phyloP scores from a whole-genome alignment of 2,113 vertebrate species.

The Aspiorhynchus laticeps region DNA sequence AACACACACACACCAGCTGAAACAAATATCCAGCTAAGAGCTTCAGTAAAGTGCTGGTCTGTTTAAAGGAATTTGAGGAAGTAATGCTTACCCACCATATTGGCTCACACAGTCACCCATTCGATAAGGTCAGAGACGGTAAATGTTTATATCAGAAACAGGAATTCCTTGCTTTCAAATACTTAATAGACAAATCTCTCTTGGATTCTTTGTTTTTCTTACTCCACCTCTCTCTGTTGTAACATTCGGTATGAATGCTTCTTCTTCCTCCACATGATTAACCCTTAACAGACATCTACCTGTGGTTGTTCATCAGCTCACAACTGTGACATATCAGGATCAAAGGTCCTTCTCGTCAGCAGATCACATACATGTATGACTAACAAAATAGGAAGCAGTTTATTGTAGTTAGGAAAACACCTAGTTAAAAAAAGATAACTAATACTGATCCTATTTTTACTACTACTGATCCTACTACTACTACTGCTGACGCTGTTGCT shows the following conservation, averaged over 20 bases:
- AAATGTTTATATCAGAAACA: conserved; percentile 6
- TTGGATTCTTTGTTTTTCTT: neutral
- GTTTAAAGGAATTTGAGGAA: conserved; percentile 24
- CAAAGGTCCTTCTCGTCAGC: neutral
- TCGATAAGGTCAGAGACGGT: conserved; percentile 64
- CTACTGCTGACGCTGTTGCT: no score
- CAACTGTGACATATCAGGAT: conserved; percentile 12
- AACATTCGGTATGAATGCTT: conserved; percentile 18
- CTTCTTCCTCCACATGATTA: conserved; percentile 34
- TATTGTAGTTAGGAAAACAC: neutral
- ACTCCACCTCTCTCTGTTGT: conserved; percentile 14
- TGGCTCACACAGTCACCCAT: conserved; percentile 95
- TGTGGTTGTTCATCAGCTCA: conserved; percentile 20
- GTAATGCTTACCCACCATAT: conserved; percentile 85
- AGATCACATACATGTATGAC: neutral
- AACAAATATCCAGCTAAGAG: conserved; percentile 20
- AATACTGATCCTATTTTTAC: neutral
- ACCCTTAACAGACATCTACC: conserved; percentile 51
- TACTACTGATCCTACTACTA: neutral
- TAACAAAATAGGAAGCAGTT: neutral
- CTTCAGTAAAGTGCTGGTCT: conserved; percentile 25
- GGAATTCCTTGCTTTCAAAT: neutral
- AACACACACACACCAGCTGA: conserved; percentile 15
- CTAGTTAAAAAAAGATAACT: neutral
- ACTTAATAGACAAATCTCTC: conserved; percentile 17